phyloP scores from a whole-genome alignment of 2,888 invertebrate species.

The Pardosa pseudoannulata region DNA sequence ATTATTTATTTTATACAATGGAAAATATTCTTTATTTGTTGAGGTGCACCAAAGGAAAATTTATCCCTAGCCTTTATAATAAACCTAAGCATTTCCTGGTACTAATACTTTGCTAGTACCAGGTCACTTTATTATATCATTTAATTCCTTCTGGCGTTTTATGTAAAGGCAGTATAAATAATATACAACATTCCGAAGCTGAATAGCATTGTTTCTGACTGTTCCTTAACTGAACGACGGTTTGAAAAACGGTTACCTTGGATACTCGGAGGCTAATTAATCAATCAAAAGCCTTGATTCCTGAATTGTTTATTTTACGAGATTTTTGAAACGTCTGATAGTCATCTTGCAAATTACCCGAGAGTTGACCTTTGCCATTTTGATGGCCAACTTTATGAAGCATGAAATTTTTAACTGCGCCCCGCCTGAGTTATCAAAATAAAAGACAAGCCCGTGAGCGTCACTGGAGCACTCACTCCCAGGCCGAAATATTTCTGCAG shows the following conservation, averaged over 20 bases:
- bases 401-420: constrained; percentile 14
- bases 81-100: too few relatives aligned
- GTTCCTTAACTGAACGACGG: too few relatives aligned
- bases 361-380: neutral
- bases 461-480: neutral
- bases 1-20: too few relatives aligned
- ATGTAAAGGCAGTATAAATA: too few relatives aligned
- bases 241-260: neutral
- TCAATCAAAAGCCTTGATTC: neutral
- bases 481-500: neutral
- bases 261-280: neutral
- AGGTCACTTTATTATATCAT: too few relatives aligned
- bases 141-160: too few relatives aligned
- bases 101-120: too few relatives aligned
- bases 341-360: neutral
- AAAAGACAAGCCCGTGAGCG: neutral
- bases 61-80: too few relatives aligned
- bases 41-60: too few relatives aligned
- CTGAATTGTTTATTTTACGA: neutral
- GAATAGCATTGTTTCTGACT: too few relatives aligned
- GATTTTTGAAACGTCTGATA: neutral
- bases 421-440: neutral
- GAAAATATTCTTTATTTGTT: too few relatives aligned
- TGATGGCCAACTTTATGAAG: neutral
- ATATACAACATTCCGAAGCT: too few relatives aligned